A percentile compares a stretch with the other conserved stretches of the same genome.
These are phyloP conservation scores for Stomorhina lunata DNA, from an alignment of 2,888 invertebrate genomes.

Conservation along the genomic window DNA sequence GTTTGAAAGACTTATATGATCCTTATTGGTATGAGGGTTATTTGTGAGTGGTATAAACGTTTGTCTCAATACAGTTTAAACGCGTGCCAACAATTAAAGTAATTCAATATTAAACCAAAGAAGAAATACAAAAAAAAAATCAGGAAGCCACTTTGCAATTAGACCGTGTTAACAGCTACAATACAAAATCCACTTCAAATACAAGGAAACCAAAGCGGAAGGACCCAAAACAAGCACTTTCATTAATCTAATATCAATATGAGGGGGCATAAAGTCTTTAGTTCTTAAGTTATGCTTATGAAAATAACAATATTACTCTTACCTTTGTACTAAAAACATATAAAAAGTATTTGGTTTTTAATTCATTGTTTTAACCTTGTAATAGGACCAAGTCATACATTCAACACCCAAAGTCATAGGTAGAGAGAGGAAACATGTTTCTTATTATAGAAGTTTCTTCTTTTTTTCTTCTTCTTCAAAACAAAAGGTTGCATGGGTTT, in stretches of 20 bases:
- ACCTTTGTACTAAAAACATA: too few species aligned
- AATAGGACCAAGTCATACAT: slow-evolving; percentile 31
- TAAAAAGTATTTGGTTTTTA: too few species aligned
- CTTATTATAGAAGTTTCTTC: slow-evolving; percentile 39
- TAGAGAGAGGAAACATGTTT: slow-evolving; percentile 23
- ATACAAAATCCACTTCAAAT: slow-evolving; percentile 24
- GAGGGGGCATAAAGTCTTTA: background rate
- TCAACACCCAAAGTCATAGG: slow-evolving; percentile 7
- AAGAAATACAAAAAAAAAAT: slow-evolving; percentile 15
- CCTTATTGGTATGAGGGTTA: background rate
- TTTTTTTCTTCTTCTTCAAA: too few species aligned
- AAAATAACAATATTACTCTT: slow-evolving; percentile 47
- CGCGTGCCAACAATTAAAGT: slow-evolving; percentile 68
- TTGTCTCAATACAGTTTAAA: slow-evolving; percentile 44
- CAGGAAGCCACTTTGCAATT: slow-evolving; percentile 67
- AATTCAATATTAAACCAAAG: slow-evolving; percentile 64
- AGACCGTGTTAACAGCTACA: slow-evolving; percentile 60
- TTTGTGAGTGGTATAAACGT: slow-evolving; percentile 14
- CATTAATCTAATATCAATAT: background rate
- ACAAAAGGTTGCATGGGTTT: slow-evolving; percentile 67
- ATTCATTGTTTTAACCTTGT: slow-evolving; percentile 66
- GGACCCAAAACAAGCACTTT: background rate
- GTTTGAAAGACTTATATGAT: slow-evolving; percentile 36
- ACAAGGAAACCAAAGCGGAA: background rate
- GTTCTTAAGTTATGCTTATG: slow-evolving; percentile 53